A percentile compares a stretch with the other conserved stretches of the same genome.
These are phyloP conservation scores for Rhagonycha fulva DNA, from an alignment of 2,888 invertebrate species.

Conservation along the genomic window DNA sequence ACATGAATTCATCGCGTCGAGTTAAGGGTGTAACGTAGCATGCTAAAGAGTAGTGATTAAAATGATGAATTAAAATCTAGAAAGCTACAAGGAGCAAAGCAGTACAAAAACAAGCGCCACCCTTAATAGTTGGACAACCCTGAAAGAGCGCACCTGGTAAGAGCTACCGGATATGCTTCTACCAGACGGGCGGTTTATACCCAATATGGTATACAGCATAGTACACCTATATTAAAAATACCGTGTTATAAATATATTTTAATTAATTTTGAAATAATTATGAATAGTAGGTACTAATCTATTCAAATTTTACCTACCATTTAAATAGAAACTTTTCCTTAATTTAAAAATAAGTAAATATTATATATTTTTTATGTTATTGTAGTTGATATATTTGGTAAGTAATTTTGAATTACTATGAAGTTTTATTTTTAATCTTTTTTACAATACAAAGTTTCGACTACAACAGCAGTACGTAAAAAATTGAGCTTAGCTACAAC, in stretches of 20 bases:
- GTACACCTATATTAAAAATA: constrained; percentile 24
- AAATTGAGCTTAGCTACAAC: background rate
- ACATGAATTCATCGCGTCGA: no score
- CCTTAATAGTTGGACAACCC: constrained; percentile 44
- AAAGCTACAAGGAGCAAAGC: background rate
- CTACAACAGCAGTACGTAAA: background rate
- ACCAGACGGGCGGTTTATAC: constrained; percentile 42
- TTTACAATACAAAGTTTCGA: background rate
- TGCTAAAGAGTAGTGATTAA: background rate
- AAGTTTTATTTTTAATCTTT: background rate
- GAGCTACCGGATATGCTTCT: constrained; percentile 51
- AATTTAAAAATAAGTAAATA: background rate
- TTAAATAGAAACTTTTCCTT: background rate
- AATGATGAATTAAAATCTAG: background rate
- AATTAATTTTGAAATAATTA: constrained; percentile 1
- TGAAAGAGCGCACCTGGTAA: constrained; percentile 49
- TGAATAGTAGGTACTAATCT: background rate
- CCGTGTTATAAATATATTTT: constrained; percentile 26
- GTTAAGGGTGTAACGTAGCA: background rate
- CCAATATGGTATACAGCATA: constrained; percentile 47
- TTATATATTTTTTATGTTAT: background rate
- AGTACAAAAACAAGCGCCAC: constrained; percentile 14
- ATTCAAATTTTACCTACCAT: background rate
- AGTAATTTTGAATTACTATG: background rate
- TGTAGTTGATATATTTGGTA: background rate